Percentiles rank a stretch among this genome's conserved stretches.
Evolutionary conservation across 2,888 invertebrate genomes (phyloP).

Genomic region (Spicauda simplicius): DNA sequence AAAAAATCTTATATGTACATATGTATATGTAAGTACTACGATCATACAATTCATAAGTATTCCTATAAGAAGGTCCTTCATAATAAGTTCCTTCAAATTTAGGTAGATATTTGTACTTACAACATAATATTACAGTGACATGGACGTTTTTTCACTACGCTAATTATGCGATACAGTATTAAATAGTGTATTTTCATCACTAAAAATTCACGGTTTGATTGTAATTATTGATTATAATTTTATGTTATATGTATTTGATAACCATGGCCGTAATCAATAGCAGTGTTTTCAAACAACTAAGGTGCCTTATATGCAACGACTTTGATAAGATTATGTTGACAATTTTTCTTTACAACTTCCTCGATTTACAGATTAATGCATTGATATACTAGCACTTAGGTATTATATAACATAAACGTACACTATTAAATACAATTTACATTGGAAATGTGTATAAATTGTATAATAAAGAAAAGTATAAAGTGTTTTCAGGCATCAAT

Average conservation of each 20-base stretch:
- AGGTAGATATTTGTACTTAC: too few relatives aligned
- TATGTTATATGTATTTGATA: constrained; percentile 42
- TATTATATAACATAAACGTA: not conserved
- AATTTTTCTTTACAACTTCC: constrained; percentile 7
- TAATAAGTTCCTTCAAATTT: too few relatives aligned
- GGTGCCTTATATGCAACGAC: not conserved
- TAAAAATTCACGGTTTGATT: constrained; percentile 37
- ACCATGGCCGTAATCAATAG: constrained; percentile 37
- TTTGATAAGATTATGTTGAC: constrained; percentile 23
- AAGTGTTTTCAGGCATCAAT: too few relatives aligned
- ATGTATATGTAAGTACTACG: too few relatives aligned
- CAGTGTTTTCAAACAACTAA: constrained; percentile 22
- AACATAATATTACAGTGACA: too few relatives aligned
- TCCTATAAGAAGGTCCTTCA: too few relatives aligned
- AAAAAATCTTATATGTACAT: too few relatives aligned
- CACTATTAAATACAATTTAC: too few relatives aligned
- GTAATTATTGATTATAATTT: constrained; percentile 38
- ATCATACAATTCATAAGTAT: too few relatives aligned
- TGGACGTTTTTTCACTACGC: too few relatives aligned
- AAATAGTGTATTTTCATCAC: constrained; percentile 4
- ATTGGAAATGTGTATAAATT: not conserved
- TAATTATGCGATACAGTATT: not conserved
- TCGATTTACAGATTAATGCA: constrained; percentile 4
- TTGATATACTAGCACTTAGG: not conserved
- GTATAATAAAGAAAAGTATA: too few relatives aligned